Base-by-base conservation (phyloP, 2,888 invertebrate species). In the Asteroscopus sphinx region DNA sequence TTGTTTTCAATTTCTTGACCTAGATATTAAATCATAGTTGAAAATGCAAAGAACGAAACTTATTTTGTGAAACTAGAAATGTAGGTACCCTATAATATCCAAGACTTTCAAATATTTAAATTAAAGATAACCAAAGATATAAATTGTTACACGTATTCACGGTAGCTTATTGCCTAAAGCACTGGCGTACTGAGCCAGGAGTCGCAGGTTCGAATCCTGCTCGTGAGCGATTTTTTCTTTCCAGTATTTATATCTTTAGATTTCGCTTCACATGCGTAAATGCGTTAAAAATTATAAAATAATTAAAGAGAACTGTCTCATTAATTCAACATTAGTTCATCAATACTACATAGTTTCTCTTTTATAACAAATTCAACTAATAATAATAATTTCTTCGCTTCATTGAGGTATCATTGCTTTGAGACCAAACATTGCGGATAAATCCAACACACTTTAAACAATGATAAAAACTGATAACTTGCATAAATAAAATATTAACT, bases 401-500 rank as follows among this genome's bases (percentile, higher is more conserved):
- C 40, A 54, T 25, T 36, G 35, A 59, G 13, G 21, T 28, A 42
- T 42, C 41, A 47, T 44, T 40, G 52, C 33, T 51, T 6, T 25
- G 40, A 58, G 46, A 66, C 48, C 67, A 65, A 64, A 53, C 33
- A 7, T 32, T 60, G 40, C 47, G 39, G 60, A 59, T 21, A 33
- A 33, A 67, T 55, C 55, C 55, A 45, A 44, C n/a, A 28, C 5
- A 16, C 11, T 40, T 32, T 40, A 44, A 56, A 49, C 36, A 63
- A 52, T 41, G 60, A 17, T 32, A 41, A n/a, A 42, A 52, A 57
- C 47, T 21, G 67, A 58, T 55, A 47, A 32, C 6, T 41, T 37
- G 40, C 54, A 48, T 55, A 69, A 69, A 68, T 68, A 68, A n/a
- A 68, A 68, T 68, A 68, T 54, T 60, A 68, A 69, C 68, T 68